Evolutionary conservation across 2,888 invertebrate species (phyloP).

Genomic region (Ichneumon xanthorius): DNA sequence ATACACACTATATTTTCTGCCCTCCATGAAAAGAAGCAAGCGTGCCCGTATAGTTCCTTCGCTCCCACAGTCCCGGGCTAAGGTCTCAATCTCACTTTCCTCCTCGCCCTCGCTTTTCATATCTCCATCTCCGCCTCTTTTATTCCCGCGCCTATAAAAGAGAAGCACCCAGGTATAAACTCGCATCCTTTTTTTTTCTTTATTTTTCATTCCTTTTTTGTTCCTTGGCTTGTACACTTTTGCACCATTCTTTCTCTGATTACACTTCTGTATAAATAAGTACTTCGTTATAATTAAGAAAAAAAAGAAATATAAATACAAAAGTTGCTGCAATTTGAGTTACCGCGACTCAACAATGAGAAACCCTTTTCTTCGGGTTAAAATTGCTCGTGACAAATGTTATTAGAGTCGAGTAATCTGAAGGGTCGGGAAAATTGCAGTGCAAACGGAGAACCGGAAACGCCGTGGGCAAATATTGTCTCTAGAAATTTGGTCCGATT

Average conservation of each 20-base stretch:
- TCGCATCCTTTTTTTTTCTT: neutral
- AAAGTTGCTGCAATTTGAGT: constrained; percentile 5
- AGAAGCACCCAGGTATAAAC: neutral
- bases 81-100: constrained; percentile 61
- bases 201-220: constrained; percentile 5
- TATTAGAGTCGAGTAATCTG: neutral
- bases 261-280: constrained; percentile 13
- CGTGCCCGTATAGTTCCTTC: constrained; percentile 14
- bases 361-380: neutral
- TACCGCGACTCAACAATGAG: constrained; percentile 13
- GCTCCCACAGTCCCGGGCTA: constrained; percentile 37
- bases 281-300: neutral
- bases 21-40: constrained; percentile 33
- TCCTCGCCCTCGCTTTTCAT: constrained; percentile 37
- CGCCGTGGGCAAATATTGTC: constrained; percentile 31
- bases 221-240: neutral
- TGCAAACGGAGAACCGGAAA: neutral
- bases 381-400: constrained; percentile 5
- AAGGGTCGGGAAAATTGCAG: neutral
- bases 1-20: constrained; percentile 10
- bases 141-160: constrained; percentile 30
- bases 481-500: constrained; percentile 19
- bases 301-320: neutral
- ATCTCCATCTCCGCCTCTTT: constrained; percentile 37
- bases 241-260: constrained; percentile 31